Conservation (phyloP, 1,140 invertebrate species). For the Lordiphosa mommai region DNA sequence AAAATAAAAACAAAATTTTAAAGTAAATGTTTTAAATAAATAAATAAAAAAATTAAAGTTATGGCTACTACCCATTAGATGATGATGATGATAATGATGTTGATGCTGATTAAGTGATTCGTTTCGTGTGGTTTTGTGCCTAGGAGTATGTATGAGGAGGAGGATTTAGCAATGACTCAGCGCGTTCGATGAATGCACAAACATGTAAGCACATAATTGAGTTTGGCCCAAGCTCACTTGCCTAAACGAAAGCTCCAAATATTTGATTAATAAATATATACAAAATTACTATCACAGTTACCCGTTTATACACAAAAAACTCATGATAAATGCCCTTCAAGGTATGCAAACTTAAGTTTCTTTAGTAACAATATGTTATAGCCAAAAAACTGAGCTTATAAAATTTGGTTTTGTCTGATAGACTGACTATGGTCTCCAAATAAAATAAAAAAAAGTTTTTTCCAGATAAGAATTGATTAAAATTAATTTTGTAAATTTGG, state of each 20-base stretch:
- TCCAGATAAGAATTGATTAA: too few species aligned
- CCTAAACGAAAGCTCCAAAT: conserved; percentile 39
- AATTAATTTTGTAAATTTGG: too few species aligned
- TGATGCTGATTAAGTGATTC: conserved; percentile 24
- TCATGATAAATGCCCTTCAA: too few species aligned
- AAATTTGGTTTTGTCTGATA: too few species aligned
- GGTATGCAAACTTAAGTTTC: too few species aligned
- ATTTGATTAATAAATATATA: conserved; percentile 35
- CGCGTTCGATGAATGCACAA: conserved; percentile 3
- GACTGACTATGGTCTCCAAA: too few species aligned
- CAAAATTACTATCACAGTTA: conserved; percentile 24
- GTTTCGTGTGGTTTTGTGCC: conserved; percentile 1
- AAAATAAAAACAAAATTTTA: conserved; percentile 22
- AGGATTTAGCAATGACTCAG: conserved; percentile 10
- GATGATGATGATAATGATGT: conserved; percentile 23
- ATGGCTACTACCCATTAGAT: conserved; percentile 38
- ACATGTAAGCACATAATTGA: conserved; percentile 39
- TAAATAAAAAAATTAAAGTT: conserved; percentile 40
- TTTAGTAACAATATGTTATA: too few species aligned
- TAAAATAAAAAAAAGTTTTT: too few species aligned
- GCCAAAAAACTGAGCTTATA: too few species aligned
- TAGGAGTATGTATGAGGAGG: conserved; percentile 13
- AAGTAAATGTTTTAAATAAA: not conserved
- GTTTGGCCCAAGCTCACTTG: conserved; percentile 38
- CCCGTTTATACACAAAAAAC: too few species aligned